A percentile compares a stretch with the other conserved stretches of the same genome.
These are phyloP conservation scores for Macropodus opercularis DNA, from an alignment of 2,797 vertebrate genomes.

Conservation along the genomic window DNA sequence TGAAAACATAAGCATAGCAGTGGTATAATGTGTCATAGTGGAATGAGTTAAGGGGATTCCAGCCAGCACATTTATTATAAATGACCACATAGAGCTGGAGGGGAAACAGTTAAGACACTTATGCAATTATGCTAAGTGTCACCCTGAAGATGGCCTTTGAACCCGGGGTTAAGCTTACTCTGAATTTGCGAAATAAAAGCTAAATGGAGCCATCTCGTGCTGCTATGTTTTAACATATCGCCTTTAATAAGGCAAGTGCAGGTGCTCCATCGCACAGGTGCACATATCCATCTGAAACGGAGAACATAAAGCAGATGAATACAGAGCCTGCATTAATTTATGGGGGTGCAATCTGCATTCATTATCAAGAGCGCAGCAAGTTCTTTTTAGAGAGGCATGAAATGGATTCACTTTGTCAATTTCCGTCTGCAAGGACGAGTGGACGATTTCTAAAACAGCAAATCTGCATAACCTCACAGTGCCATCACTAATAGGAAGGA, in stretches of 20 bases:
- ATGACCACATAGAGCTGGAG: slow-evolving; percentile 80
- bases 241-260: slow-evolving; percentile 84
- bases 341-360: slow-evolving; percentile 76
- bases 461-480: slow-evolving; percentile 29
- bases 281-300: slow-evolving; percentile 79
- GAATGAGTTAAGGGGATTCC: slow-evolving; percentile 77
- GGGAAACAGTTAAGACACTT: slow-evolving; percentile 85
- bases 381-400: slow-evolving; percentile 62
- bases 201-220: slow-evolving; percentile 82
- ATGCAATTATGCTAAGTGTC: slow-evolving; percentile 89
- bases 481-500: not conserved
- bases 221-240: slow-evolving; percentile 81
- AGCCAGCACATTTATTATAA: slow-evolving; percentile 79
- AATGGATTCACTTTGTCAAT: slow-evolving; percentile 59
- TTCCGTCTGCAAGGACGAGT: slow-evolving; percentile 53
- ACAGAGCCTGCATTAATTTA: slow-evolving; percentile 71
- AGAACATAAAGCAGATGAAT: slow-evolving; percentile 81
- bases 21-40: slow-evolving; percentile 77
- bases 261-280: slow-evolving; percentile 74
- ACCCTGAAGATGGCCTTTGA: slow-evolving; percentile 82
- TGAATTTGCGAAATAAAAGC: slow-evolving; percentile 86
- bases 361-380: slow-evolving; percentile 69
- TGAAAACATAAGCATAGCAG: slow-evolving; percentile 81
- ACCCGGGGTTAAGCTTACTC: slow-evolving; percentile 82
- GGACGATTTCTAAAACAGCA: slow-evolving; percentile 33